Conservation (phyloP, 1,140 invertebrate species). For the Babylonia areolata region DNA sequence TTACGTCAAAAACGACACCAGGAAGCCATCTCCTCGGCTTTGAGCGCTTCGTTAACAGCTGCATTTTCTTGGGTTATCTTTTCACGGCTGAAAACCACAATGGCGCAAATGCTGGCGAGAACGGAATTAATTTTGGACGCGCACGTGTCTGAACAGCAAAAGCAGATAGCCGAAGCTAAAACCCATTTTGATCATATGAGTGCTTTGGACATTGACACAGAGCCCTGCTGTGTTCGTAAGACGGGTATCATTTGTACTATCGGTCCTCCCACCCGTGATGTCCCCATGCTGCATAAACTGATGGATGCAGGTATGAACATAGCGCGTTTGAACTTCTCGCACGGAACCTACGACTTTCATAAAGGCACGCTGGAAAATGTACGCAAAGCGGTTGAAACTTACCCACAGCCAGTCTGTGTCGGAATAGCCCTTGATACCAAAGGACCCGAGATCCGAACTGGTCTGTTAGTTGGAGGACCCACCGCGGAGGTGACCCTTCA, state of each 20-base stretch:
- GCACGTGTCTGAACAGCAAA: slow-evolving; percentile 49
- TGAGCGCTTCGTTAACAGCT: too few species aligned
- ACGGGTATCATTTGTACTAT: slow-evolving; percentile 99
- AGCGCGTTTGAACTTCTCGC: too few species aligned
- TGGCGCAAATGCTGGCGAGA: too few species aligned
- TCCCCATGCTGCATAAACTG: slow-evolving; percentile 93
- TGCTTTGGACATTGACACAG: slow-evolving; percentile 91
- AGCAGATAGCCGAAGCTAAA: slow-evolving; percentile 72
- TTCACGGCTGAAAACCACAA: slow-evolving; percentile 59
- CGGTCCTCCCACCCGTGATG: too few species aligned
- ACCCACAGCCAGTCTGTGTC: slow-evolving; percentile 86
- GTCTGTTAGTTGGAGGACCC: slow-evolving; percentile 86
- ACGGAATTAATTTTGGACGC: too few species aligned
- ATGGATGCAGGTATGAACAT: too few species aligned
- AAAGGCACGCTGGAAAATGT: slow-evolving; percentile 92
- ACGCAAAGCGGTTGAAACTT: slow-evolving; percentile 87
- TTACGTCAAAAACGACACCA: too few species aligned
- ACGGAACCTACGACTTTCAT: slow-evolving; percentile 98
- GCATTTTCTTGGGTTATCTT: not conserved
- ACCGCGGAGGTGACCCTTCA: slow-evolving; percentile 91
- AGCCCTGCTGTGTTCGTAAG: slow-evolving; percentile 80
- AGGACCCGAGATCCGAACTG: too few species aligned
- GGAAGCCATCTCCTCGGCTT: too few species aligned
- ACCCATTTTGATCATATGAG: slow-evolving; percentile 94
- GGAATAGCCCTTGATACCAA: too few species aligned